Evolutionary conservation across 1,140 invertebrate genomes (phyloP).

Genomic region (Helicoverpa armigera): DNA sequence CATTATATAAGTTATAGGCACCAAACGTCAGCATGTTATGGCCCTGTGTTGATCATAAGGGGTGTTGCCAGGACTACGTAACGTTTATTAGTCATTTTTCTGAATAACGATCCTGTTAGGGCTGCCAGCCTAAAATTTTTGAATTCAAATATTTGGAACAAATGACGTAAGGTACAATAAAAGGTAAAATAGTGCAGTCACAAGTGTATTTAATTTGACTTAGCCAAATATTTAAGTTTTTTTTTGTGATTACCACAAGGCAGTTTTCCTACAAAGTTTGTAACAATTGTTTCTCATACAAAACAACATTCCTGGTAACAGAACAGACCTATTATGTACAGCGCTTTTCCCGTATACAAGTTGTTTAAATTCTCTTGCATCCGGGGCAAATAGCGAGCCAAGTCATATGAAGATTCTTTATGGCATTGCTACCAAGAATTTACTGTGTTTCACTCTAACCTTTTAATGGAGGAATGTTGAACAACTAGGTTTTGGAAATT

Average conservation of each 20-base stretch:
- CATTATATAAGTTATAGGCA: conserved; percentile 25
- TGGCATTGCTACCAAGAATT: conserved; percentile 31
- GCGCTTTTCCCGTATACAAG: conserved; percentile 7
- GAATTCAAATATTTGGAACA: neutral
- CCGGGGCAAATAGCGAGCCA: conserved; percentile 9
- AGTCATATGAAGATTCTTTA: conserved; percentile 42
- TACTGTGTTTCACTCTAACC: conserved; percentile 13
- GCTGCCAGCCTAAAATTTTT: neutral
- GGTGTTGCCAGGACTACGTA: conserved; percentile 49
- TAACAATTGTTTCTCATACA: neutral
- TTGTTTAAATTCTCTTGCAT: conserved; percentile 46
- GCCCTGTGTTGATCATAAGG: conserved; percentile 41
- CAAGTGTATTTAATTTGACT: neutral
- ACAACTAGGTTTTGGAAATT: conserved; percentile 17
- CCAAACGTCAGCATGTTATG: conserved; percentile 17
- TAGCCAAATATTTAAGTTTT: no score
- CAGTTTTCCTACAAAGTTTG: no score
- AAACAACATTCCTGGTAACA: neutral
- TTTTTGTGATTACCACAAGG: neutral
- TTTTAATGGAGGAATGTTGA: conserved; percentile 12
- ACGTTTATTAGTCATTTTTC: conserved; percentile 52
- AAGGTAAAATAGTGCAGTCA: neutral
- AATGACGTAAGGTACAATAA: neutral
- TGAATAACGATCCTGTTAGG: conserved; percentile 34
- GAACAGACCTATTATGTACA: conserved; percentile 35